Evolutionary conservation across 2,888 invertebrate genomes (phyloP).

Genomic region (Tetragonula carbonaria): DNA sequence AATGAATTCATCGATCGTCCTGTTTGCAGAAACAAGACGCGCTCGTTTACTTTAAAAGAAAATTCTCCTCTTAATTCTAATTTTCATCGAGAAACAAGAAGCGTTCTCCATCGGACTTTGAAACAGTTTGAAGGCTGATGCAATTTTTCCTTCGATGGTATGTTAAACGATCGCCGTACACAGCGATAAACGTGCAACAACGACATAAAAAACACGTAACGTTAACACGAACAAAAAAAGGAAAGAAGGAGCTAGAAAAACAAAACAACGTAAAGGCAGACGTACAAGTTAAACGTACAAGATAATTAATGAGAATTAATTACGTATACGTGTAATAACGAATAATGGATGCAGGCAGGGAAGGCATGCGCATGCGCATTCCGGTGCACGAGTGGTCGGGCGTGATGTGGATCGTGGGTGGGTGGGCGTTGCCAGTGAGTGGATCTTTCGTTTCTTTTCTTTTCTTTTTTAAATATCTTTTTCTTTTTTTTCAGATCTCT

Average conservation of each 20-base stretch:
- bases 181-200: conserved; percentile 78
- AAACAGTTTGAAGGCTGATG: not conserved
- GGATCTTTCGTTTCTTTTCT: conserved; percentile 70
- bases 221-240: conserved; percentile 68
- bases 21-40: not conserved
- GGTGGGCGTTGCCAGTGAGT: conserved; percentile 79
- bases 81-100: not conserved
- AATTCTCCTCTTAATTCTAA: not conserved
- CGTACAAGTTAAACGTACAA: conserved; percentile 66
- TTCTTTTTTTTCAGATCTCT: conserved; percentile 60
- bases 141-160: conserved; percentile 39
- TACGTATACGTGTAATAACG: conserved; percentile 67
- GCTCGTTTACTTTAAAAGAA: not conserved
- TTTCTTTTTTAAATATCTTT: conserved; percentile 58
- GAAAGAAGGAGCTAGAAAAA: conserved; percentile 59
- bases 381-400: conserved; percentile 79
- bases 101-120: not conserved
- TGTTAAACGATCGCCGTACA: conserved; percentile 52
- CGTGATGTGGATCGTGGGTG: conserved; percentile 77
- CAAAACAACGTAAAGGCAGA: conserved; percentile 66
- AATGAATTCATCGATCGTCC: not conserved
- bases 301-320: conserved; percentile 66
- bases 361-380: conserved; percentile 82
- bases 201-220: conserved; percentile 73
- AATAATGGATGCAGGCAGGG: conserved; percentile 74